These are phyloP conservation scores for Origma solitaria DNA, from an alignment of 2,113 vertebrate genomes.

Conservation along the genomic window DNA sequence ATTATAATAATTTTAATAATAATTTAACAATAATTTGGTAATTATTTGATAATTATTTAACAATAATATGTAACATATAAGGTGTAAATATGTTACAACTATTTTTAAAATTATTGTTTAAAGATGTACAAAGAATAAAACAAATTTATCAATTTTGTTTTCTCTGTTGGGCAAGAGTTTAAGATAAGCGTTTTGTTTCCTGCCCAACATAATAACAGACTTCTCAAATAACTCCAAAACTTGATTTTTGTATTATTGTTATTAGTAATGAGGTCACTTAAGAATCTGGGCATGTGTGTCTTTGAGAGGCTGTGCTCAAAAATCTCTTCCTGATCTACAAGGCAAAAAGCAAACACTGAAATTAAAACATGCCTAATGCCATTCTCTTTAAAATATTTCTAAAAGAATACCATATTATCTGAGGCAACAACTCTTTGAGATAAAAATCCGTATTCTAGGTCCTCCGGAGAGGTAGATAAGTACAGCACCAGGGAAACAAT, in stretches of 20 bases:
- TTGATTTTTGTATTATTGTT: not conserved
- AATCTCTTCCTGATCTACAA: not conserved
- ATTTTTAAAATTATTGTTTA: not conserved
- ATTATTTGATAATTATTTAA: not conserved
- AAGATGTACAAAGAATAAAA: not conserved
- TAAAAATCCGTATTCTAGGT: not conserved
- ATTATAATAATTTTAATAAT: not conserved
- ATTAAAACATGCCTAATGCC: not conserved
- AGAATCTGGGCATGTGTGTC: not conserved
- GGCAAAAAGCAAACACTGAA: not conserved
- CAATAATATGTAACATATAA: not conserved
- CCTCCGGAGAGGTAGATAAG: not conserved
- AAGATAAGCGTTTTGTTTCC: not conserved
- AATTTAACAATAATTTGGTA: not conserved
- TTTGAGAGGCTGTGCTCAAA: not conserved
- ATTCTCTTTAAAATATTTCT: not conserved
- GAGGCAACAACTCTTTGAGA: not conserved
- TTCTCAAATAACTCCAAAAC: not conserved
- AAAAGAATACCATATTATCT: not conserved
- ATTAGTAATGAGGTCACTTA: not conserved
- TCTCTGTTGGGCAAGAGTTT: not conserved
- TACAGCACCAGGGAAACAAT: not conserved
- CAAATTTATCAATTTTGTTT: not conserved
- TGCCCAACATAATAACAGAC: not conserved
- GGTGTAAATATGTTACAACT: not conserved